Base-by-base conservation (phyloP, 2,797 vertebrate genomes). In the Gymnocypris eckloni region DNA sequence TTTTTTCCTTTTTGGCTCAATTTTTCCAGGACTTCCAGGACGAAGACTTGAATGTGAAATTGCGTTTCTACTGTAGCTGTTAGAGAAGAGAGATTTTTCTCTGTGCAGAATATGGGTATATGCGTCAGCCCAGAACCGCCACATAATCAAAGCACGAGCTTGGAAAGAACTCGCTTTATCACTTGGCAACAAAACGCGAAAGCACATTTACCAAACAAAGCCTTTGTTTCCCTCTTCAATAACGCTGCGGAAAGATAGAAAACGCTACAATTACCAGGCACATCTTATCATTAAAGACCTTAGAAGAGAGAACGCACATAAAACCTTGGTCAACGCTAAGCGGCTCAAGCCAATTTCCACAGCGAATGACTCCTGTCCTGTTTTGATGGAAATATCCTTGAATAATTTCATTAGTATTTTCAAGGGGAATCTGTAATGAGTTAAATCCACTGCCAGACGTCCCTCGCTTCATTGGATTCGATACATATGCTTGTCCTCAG, bases 121-220 rank as follows among this genome's bases (percentile, higher is more conserved):
- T 61, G 83, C 84, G 81, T 88, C 86, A 84, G 84, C 70, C 82
- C 61, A 11, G 70, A 84, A 41, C 64, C 25, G 59, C 66, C 66
- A 61, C 79, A 59, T 82, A 67, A 86, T 85, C 82, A 76, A 79
- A 69, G 69, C 50, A 78, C 73, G 28, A 83, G 72, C 72, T 69
- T 82, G 43, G 81, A 45, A 79, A 82, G 43, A 88, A 83, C 69
- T 43, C 70, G 50, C 69, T 83, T 79, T 75, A 88, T 89, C 66
- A 79, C 87, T 82, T 85, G 82, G 89, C 82, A 88, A 82, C 69
- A 8, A 75, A 66, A 72, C 20, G 13, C 45, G 3, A 45, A 77
- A 66, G 84, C 77, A 86, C 78, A 81, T 73, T 85, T 80, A 80
- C 69, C 43, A 73, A 66, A 80, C 84, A 86, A 86, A 73, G 69